Base-by-base conservation (phyloP, 1,140 invertebrate species). In the Leptonema lineaticorne region DNA sequence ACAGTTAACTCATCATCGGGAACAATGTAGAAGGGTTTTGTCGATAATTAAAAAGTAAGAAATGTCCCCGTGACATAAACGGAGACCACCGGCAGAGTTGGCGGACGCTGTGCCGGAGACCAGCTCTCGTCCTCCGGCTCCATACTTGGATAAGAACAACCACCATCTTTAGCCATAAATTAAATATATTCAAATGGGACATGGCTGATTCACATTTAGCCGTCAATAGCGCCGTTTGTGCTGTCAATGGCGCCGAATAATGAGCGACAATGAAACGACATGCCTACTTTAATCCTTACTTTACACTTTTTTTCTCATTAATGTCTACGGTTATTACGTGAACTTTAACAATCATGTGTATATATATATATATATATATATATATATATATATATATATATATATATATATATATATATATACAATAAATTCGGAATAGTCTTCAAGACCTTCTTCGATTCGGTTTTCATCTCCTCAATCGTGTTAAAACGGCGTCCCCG, bases 191-290 rank as follows among this genome's bases (percentile, higher is more conserved):
- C 57, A 59, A 59, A 53, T 53, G 18, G 48, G 24, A 20, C 11
- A n/a, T n/a, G 18, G 18, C 48, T 9, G 14, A 14, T 16, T 16
- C 3, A 29, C 57, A 59, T 59, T 59, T 59, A 59, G 33, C 30
- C 57, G 57, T 59, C 57, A 37, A 16, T 59, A 29, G 50, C 22
- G 50, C 50, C 50, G 50, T 53, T 53, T 53, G 50, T 53, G 50
- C 50, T 53, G 50, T 53, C 50, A 53, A 22, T 24, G 50, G 20
- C 50, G 22, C 22, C 50, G 50, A 53, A 24, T 53, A 53, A 53
- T 53, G 50, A 53, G 50, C 50, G 50, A 53, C 50, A 53, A 53
- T 53, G 37, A n/a, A n/a, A n/a, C n/a, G n/a, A n/a, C n/a, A n/a
- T n/a, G n/a, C n/a, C n/a, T n/a, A n/a, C n/a, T n/a, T n/a, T n/a